Percentiles rank a stretch among this genome's conserved stretches.
These are phyloP conservation scores for Netelia inedita DNA, from an alignment of 2,888 invertebrate genomes.

Conservation along the genomic window DNA sequence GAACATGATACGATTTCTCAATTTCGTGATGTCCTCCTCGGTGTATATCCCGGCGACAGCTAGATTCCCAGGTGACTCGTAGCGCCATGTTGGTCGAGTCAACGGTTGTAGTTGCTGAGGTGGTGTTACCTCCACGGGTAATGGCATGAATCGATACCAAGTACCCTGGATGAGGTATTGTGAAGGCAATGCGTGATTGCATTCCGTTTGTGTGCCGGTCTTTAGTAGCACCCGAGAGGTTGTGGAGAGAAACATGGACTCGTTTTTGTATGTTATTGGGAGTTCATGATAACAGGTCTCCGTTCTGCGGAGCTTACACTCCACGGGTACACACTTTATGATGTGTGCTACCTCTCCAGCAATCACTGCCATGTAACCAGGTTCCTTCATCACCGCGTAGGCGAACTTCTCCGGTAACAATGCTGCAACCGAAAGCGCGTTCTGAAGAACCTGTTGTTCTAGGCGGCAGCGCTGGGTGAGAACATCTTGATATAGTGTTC, in stretches of 20 bases:
- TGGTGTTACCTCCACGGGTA: neutral
- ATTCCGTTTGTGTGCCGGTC: conserved; percentile 67
- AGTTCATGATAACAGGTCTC: conserved; percentile 72
- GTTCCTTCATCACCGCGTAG: conserved; percentile 69
- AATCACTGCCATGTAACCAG: conserved; percentile 72
- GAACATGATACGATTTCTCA: conserved; percentile 59
- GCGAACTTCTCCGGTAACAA: conserved; percentile 73
- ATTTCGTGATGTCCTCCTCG: conserved; percentile 18
- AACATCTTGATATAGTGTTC: conserved; percentile 69
- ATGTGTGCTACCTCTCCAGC: conserved; percentile 73
- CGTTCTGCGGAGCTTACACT: conserved; percentile 64
- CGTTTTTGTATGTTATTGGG: conserved; percentile 69
- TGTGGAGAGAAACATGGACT: conserved; percentile 69
- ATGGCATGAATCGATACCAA: conserved; percentile 63
- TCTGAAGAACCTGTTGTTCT: conserved; percentile 71
- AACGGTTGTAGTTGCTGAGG: conserved; percentile 49
- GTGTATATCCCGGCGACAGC: conserved; percentile 59
- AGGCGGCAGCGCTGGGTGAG: conserved; percentile 70
- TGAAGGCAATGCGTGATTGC: conserved; percentile 67
- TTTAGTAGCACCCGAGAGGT: conserved; percentile 69
- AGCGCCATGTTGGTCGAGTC: no score
- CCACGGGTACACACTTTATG: conserved; percentile 72
- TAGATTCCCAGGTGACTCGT: no score
- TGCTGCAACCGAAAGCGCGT: conserved; percentile 69
- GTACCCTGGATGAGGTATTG: conserved; percentile 60